Evolutionary conservation across 2,113 vertebrate genomes (phyloP).

Genomic region (Centropristis striata): DNA sequence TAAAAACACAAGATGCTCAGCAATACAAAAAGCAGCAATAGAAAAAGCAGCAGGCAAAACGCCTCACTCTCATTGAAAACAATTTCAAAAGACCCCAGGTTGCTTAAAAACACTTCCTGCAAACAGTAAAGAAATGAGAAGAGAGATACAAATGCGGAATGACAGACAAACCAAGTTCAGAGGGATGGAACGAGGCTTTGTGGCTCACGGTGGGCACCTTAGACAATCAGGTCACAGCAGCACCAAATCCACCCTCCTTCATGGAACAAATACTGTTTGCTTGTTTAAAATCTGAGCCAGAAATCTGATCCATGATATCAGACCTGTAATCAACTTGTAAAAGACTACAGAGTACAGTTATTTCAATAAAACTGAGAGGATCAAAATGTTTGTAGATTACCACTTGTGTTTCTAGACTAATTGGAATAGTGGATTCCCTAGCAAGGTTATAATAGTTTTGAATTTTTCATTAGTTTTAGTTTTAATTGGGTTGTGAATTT

Average conservation of each 20-base stretch:
- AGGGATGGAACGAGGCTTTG: neutral
- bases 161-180: too few species aligned
- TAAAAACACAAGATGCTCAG: too few species aligned
- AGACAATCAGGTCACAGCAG: neutral
- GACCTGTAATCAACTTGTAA: neutral
- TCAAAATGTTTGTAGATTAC: neutral
- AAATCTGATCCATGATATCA: neutral
- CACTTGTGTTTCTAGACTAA: neutral
- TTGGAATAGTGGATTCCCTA: too few species aligned
- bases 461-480: too few species aligned
- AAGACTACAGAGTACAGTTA: neutral
- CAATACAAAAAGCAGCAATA: too few species aligned
- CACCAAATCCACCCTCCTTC: neutral
- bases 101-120: too few species aligned
- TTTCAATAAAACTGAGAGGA: constrained; percentile 12
- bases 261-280: neutral
- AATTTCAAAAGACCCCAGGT: too few species aligned
- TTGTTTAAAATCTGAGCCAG: neutral
- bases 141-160: neutral
- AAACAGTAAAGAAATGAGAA: too few species aligned
- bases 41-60: too few species aligned
- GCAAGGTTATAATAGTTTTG: too few species aligned
- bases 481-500: too few species aligned
- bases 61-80: too few species aligned
- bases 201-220: neutral